Conservation (phyloP, 2,888 invertebrate species). For the Drosophila pegasa region DNA sequence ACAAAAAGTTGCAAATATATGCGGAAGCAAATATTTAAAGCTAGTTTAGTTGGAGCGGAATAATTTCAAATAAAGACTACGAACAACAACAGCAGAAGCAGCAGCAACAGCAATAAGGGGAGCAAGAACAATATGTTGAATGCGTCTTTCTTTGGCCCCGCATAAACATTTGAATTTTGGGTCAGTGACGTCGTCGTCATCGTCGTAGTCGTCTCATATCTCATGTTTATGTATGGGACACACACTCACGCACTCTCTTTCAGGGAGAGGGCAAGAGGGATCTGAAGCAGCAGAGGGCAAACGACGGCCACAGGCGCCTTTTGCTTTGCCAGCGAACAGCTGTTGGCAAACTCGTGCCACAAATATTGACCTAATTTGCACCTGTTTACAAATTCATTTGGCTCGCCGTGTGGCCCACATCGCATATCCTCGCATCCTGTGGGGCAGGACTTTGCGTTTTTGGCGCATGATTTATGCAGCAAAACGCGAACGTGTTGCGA, state of each 20-base stretch:
- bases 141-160: constrained; percentile 57
- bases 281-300: background rate
- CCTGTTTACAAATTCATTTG: constrained; percentile 76
- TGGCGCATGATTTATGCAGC: constrained; percentile 74
- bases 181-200: constrained; percentile 60
- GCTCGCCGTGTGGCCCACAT: constrained; percentile 31
- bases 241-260: constrained; percentile 34
- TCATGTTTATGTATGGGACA: constrained; percentile 68
- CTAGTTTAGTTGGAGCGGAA: background rate
- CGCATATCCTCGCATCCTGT: constrained; percentile 39
- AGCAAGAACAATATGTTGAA: constrained; percentile 26
- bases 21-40: constrained; percentile 6
- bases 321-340: constrained; percentile 50
- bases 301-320: constrained; percentile 37
- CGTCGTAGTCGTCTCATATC: constrained; percentile 25
- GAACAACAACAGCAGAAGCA: background rate
- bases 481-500: constrained; percentile 32
- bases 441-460: constrained; percentile 65
- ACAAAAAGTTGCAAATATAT: background rate
- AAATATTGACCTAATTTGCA: constrained; percentile 76
- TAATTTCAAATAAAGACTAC: background rate
- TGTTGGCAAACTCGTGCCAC: constrained; percentile 57
- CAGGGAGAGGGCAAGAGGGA: background rate
- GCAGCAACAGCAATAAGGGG: background rate
- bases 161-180: constrained; percentile 76